These are phyloP conservation scores for Sparidentex hasta DNA, from an alignment of 2,797 vertebrate species.

Conservation along the genomic window DNA sequence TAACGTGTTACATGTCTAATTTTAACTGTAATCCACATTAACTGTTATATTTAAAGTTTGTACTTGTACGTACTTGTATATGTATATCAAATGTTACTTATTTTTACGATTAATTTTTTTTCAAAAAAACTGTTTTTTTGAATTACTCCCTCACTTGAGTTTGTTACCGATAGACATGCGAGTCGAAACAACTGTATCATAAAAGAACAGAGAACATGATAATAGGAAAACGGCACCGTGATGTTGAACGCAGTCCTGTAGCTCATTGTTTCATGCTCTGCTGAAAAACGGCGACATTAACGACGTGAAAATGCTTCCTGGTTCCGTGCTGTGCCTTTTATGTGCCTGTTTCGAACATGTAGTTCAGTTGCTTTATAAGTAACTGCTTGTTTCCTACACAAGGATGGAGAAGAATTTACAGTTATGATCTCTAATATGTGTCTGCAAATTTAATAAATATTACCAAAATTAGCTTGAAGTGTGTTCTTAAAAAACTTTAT, in stretches of 20 bases:
- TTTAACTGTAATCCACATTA: constrained; percentile 47
- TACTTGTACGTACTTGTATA: constrained; percentile 1
- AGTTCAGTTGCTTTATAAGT: constrained; percentile 70
- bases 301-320: constrained; percentile 54
- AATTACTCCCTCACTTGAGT: constrained; percentile 37
- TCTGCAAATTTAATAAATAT: constrained; percentile 73
- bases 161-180: constrained; percentile 30
- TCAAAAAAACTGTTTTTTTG: constrained; percentile 27
- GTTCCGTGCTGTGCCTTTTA: constrained; percentile 59
- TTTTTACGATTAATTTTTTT: constrained; percentile 52
- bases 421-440: constrained; percentile 49
- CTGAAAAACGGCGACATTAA: constrained; percentile 21
- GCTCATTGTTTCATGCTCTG: constrained; percentile 34
- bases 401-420: constrained; percentile 49
- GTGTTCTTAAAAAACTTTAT: constrained; percentile 18
- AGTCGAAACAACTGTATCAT: constrained; percentile 22
- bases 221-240: background rate
- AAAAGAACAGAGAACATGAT: constrained; percentile 18
- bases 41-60: constrained; percentile 55
- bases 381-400: constrained; percentile 47
- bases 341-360: constrained; percentile 47
- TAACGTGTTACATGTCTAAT: constrained; percentile 44
- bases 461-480: constrained; percentile 41
- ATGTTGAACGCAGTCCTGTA: constrained; percentile 26
- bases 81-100: constrained; percentile 49